These are phyloP conservation scores for Anoplolepis gracilipes DNA, from an alignment of 1,140 invertebrate species.

Conservation along the genomic window DNA sequence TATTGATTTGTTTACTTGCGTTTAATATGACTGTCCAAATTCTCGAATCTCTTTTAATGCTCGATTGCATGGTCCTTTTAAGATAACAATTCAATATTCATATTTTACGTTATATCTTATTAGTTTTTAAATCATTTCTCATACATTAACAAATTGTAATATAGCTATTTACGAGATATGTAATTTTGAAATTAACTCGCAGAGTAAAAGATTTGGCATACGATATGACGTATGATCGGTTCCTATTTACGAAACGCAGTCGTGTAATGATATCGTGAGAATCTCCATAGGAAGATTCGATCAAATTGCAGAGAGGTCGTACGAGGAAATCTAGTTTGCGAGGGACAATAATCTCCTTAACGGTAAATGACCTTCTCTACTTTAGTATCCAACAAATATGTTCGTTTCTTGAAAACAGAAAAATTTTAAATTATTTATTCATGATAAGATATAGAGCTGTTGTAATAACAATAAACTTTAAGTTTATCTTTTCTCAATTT, in stretches of 20 bases:
- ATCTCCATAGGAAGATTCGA: slow-evolving; percentile 3
- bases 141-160: neutral
- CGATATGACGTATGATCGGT: neutral
- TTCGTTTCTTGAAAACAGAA: neutral
- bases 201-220: neutral
- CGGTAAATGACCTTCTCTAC: neutral
- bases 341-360: slow-evolving; percentile 27
- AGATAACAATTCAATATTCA: neutral
- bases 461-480: neutral
- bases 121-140: neutral
- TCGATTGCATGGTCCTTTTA: neutral
- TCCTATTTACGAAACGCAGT: slow-evolving; percentile 4
- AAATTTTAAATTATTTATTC: too few relatives aligned
- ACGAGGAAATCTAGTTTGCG: slow-evolving; percentile 1
- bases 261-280: slow-evolving; percentile 16
- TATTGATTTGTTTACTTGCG: slow-evolving; percentile 12
- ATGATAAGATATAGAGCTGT: neutral
- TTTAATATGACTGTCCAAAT: neutral
- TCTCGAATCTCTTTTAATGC: neutral
- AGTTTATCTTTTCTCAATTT: neutral
- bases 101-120: neutral
- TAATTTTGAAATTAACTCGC: neutral
- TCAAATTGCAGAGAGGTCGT: slow-evolving; percentile 21
- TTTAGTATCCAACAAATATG: neutral
- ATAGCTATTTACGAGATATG: neutral